These are phyloP conservation scores for Pristionchus maxplancki DNA, from an alignment of 2,888 invertebrate genomes.

Conservation along the genomic window DNA sequence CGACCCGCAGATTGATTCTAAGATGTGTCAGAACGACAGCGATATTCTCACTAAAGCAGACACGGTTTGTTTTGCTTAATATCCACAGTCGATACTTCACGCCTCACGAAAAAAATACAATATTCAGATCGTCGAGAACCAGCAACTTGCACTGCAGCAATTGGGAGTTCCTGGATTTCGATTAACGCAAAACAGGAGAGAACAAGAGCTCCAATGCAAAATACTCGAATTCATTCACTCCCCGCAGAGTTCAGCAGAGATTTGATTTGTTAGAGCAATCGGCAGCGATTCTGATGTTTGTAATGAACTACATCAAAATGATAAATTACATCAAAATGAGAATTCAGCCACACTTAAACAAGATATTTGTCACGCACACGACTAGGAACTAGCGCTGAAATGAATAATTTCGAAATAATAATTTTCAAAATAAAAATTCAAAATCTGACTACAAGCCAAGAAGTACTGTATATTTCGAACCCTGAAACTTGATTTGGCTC, in stretches of 20 bases:
- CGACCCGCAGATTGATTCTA: conserved; percentile 53
- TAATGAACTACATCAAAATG: too few relatives aligned
- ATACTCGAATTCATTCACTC: conserved; percentile 54
- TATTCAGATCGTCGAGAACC: conserved; percentile 52
- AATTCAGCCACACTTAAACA: too few relatives aligned
- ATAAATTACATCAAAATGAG: not conserved
- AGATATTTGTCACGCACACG: too few relatives aligned
- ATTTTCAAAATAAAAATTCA: not conserved
- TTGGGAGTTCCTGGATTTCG: conserved; percentile 54
- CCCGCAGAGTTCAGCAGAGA: not conserved
- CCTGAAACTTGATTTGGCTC: too few relatives aligned
- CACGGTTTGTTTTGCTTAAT: not conserved
- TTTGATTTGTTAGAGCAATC: not conserved
- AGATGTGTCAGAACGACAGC: conserved; percentile 52
- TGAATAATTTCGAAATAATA: not conserved
- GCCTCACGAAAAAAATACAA: not conserved
- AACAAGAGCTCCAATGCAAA: conserved; percentile 56
- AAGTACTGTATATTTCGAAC: not conserved
- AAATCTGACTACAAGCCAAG: not conserved
- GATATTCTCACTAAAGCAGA: conserved; percentile 29
- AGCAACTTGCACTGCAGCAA: conserved; percentile 52
- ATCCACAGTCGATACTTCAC: not conserved
- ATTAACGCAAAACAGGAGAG: conserved; percentile 53
- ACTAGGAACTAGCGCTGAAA: too few relatives aligned
- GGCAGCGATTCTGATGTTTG: not conserved